Evolutionary conservation across 2,888 invertebrate species (phyloP).

Genomic region (Gerosis bhagava): DNA sequence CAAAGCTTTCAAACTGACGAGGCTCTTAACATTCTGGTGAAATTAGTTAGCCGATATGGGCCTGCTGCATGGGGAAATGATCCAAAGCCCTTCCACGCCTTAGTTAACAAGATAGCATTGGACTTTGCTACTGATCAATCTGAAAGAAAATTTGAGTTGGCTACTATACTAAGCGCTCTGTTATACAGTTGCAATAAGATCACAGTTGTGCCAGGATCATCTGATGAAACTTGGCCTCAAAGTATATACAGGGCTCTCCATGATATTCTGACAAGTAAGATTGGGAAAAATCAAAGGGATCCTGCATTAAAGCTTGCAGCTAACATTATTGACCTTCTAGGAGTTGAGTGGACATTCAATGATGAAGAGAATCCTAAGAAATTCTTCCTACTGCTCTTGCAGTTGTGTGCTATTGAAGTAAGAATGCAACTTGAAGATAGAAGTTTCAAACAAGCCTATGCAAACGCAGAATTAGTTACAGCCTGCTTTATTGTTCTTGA

Average conservation of each 20-base stretch:
- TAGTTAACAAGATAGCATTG: slow-evolving; percentile 91
- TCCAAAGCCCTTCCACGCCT: slow-evolving; percentile 90
- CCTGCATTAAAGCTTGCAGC: slow-evolving; percentile 93
- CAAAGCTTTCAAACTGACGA: slow-evolving; percentile 96
- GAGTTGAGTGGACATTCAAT: slow-evolving; percentile 92
- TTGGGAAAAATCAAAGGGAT: slow-evolving; percentile 94
- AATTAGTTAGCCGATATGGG: slow-evolving; percentile 88
- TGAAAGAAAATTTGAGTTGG: slow-evolving; percentile 94
- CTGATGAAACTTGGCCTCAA: slow-evolving; percentile 91
- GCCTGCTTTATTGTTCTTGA: slow-evolving; percentile 93
- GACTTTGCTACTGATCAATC: slow-evolving; percentile 95
- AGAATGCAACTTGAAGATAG: slow-evolving; percentile 96
- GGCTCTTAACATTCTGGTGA: slow-evolving; percentile 90
- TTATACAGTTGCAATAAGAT: slow-evolving; percentile 88
- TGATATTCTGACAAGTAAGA: slow-evolving; percentile 93
- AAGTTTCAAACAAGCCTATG: slow-evolving; percentile 89
- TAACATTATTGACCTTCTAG: slow-evolving; percentile 89
- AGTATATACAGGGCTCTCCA: slow-evolving; percentile 91
- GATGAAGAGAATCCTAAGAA: slow-evolving; percentile 92
- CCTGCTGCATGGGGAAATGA: slow-evolving; percentile 89
- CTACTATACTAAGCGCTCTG: slow-evolving; percentile 89
- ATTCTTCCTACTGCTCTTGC: slow-evolving; percentile 91
- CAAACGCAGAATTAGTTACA: slow-evolving; percentile 90
- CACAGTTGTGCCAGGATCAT: slow-evolving; percentile 83
- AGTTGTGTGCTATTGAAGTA: slow-evolving; percentile 95